phyloP scores from a whole-genome alignment of 2,888 invertebrate genomes.

The Lasioglossum morio region DNA sequence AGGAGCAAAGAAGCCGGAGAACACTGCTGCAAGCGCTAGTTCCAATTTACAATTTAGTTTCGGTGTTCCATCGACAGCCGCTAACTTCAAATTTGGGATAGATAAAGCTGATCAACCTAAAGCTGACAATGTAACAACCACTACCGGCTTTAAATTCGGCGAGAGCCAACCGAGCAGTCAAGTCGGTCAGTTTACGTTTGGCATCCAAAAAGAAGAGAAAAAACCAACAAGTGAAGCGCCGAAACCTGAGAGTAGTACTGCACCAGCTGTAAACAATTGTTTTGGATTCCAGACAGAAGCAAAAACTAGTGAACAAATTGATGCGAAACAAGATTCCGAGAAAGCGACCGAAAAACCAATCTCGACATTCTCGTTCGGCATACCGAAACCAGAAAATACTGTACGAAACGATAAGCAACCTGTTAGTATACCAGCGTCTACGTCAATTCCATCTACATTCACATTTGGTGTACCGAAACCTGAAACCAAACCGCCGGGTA shows the following conservation, averaged over 20 bases:
- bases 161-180: slow-evolving; percentile 58
- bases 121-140: slow-evolving; percentile 57
- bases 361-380: slow-evolving; percentile 77
- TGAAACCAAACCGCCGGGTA: slow-evolving; percentile 22
- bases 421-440: slow-evolving; percentile 25
- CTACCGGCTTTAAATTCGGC: slow-evolving; percentile 83
- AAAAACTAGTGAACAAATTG: slow-evolving; percentile 54
- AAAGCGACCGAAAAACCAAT: slow-evolving; percentile 41
- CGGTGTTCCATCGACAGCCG: slow-evolving; percentile 72
- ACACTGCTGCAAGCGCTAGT: slow-evolving; percentile 23
- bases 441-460: slow-evolving; percentile 57
- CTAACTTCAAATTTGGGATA: slow-evolving; percentile 85
- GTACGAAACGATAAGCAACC: slow-evolving; percentile 46
- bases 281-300: slow-evolving; percentile 58
- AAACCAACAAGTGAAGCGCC: slow-evolving; percentile 45
- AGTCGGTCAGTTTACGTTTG: slow-evolving; percentile 65
- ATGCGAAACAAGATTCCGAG: slow-evolving; percentile 47
- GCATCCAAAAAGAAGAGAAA: slow-evolving; percentile 58
- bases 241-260: slow-evolving; percentile 48
- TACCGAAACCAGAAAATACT: slow-evolving; percentile 60
- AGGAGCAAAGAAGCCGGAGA: slow-evolving; percentile 67
- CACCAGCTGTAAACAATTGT: slow-evolving; percentile 25
- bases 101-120: slow-evolving; percentile 81
- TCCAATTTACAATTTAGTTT: slow-evolving; percentile 75
- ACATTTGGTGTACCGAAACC: slow-evolving; percentile 77